Percentiles rank a stretch among this genome's conserved stretches.
Conservation (phyloP, 92 coral and sea anemone genomes). For the Hydrozoanthus gracilis region DNA sequence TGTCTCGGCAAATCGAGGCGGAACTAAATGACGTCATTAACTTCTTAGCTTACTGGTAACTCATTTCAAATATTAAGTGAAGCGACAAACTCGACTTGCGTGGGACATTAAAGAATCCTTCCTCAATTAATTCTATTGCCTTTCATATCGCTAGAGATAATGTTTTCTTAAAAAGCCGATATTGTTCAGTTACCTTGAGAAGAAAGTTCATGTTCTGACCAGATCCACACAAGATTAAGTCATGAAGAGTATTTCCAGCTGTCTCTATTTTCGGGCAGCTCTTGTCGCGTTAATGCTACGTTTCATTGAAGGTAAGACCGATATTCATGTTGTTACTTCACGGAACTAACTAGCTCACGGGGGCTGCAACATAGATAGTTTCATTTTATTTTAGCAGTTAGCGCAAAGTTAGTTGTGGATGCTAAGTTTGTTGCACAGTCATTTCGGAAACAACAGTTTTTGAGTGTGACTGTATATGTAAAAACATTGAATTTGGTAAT, state of each 20-base stretch:
- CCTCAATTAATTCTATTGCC: neutral
- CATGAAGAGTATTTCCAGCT: neutral
- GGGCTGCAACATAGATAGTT: no score
- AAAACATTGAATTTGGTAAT: no score
- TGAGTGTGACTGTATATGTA: no score
- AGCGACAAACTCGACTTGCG: neutral
- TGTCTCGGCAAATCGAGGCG: neutral
- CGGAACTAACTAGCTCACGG: no score
- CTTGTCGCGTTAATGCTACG: no score
- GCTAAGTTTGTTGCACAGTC: no score
- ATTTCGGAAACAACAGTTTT: no score
- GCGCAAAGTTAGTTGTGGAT: no score
- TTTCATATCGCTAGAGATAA: neutral
- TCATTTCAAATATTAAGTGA: neutral
- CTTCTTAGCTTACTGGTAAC: neutral
- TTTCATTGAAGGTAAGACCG: no score
- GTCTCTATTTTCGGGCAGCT: neutral
- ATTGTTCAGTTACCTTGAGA: neutral
- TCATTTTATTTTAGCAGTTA: no score
- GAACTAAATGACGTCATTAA: neutral
- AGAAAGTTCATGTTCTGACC: neutral
- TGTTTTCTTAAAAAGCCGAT: neutral
- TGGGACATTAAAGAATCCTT: neutral
- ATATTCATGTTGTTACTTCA: no score
- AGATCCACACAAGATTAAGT: neutral